Base-by-base conservation (phyloP, 2,888 invertebrate species). In the Orchesella flavescens region DNA sequence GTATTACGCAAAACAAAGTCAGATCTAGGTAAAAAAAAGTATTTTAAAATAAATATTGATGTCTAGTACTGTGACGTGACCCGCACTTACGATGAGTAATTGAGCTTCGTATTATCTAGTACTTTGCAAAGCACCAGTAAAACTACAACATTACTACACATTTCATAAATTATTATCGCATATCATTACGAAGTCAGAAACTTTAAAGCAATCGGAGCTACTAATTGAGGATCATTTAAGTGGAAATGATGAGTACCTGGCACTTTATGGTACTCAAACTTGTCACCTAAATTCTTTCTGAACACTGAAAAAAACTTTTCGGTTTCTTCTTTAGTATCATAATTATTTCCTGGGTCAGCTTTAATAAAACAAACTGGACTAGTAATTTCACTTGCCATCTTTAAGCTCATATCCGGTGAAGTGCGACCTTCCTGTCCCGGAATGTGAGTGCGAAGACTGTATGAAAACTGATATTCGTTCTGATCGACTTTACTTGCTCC, bases 331-430 rank as follows among this genome's bases (percentile, higher is more conserved):
- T 75, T 63, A 1, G 75, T 74, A 34, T 88, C 88, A 75, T 88
- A 89, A 15, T 83, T 78, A 7, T 88, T 85, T 10, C 89, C 89
- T 17, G 87, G 85, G 49, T 89, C 87, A 1, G 89, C 90, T 80
- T 89, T 88, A 13, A 90, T 88, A 24, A 89, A 84, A 10, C 89
- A 87, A 9, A 89, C 84, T 15, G 89, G 88, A 86, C 89, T 89
- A 49, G 85, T 83, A 4, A 90, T 74, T 43, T 87, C 85, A 5
- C 80, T 73, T 13, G 89, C 89, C 24, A 89, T 81, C 65, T 85
- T 63, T 21, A 72, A 44, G 17, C 69, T 74, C 17, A 75, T 53
- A 3, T 69, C 78, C 21, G 68, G 83, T 1, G 85, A 43, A 44
- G 77, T 61, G 61, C 78, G 34, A 19, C 79, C 79, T 55, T 79